These are phyloP conservation scores for Carapus acus DNA, from an alignment of 2,797 vertebrate genomes.

Conservation along the genomic window DNA sequence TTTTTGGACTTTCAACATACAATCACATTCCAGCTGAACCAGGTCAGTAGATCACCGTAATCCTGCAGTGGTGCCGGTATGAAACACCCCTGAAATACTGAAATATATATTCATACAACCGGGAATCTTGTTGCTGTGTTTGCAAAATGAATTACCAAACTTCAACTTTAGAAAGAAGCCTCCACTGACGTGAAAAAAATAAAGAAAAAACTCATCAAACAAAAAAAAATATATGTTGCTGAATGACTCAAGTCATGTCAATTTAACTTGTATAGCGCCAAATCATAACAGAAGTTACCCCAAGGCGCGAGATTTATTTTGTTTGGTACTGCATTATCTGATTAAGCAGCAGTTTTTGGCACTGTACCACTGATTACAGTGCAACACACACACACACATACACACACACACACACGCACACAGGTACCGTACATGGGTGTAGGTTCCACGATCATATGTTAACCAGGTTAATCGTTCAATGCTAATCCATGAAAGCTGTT, in stretches of 20 bases:
- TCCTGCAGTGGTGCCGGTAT: conserved; percentile 27
- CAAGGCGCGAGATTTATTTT: too few relatives aligned
- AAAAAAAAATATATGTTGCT: too few relatives aligned
- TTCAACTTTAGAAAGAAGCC: too few relatives aligned
- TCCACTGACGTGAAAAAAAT: too few relatives aligned
- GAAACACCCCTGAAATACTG: background rate
- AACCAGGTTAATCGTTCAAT: conserved; percentile 52
- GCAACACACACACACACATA: conserved; percentile 5
- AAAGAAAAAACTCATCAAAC: too few relatives aligned
- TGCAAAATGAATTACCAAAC: too few relatives aligned
- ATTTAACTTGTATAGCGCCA: too few relatives aligned
- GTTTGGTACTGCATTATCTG: conserved; percentile 12
- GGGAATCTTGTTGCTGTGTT: too few relatives aligned
- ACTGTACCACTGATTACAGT: conserved; percentile 9
- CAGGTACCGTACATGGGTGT: conserved; percentile 33
- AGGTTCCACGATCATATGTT: conserved; percentile 57
- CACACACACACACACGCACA: conserved; percentile 13
- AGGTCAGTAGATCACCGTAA: conserved; percentile 54
- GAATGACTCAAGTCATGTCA: too few relatives aligned
- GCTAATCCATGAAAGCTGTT: conserved; percentile 60
- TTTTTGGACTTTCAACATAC: conserved; percentile 48
- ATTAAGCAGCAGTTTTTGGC: conserved; percentile 25
- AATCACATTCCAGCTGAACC: conserved; percentile 46
- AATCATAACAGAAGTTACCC: too few relatives aligned
- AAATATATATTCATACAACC: too few relatives aligned